phyloP scores from a whole-genome alignment of 2,797 vertebrate species.

The Holocentrus rufus region DNA sequence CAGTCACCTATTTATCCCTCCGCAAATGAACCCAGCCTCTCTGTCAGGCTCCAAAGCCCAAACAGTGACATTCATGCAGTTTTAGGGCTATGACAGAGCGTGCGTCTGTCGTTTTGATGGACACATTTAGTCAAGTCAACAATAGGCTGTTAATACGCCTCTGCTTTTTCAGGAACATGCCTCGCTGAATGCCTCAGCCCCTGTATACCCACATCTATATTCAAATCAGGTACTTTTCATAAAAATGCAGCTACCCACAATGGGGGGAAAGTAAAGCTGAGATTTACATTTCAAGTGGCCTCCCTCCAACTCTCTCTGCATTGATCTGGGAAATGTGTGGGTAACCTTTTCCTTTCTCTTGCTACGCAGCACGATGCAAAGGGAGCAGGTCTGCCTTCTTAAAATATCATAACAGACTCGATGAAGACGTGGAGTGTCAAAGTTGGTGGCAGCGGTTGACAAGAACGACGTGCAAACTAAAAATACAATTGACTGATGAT shows the following conservation, averaged over 20 bases:
- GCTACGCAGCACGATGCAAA: slow-evolving; percentile 17
- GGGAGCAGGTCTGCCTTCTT: slow-evolving; percentile 44
- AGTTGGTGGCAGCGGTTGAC: slow-evolving; percentile 15
- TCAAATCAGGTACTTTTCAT: slow-evolving; percentile 77
- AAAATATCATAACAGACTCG: slow-evolving; percentile 55
- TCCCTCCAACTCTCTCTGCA: slow-evolving; percentile 40
- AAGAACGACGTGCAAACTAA: slow-evolving; percentile 25
- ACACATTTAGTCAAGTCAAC: slow-evolving; percentile 59
- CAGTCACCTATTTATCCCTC: slow-evolving; percentile 69
- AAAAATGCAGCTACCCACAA: slow-evolving; percentile 71
- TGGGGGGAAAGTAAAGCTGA: slow-evolving; percentile 52
- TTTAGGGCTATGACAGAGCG: slow-evolving; percentile 50
- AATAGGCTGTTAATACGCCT: slow-evolving; percentile 69
- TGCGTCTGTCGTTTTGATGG: slow-evolving; percentile 67
- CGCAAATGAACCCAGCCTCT: slow-evolving; percentile 52
- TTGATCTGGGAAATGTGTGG: slow-evolving; percentile 63
- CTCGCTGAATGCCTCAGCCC: slow-evolving; percentile 50
- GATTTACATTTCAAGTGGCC: slow-evolving; percentile 77
- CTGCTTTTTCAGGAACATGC: slow-evolving; percentile 54
- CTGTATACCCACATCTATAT: slow-evolving; percentile 66
- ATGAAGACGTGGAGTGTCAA: slow-evolving; percentile 33
- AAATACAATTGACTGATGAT: slow-evolving; percentile 17
- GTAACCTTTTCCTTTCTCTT: slow-evolving; percentile 60
- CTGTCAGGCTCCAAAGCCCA: slow-evolving; percentile 53
- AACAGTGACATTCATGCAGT: slow-evolving; percentile 37